A percentile compares a stretch with the other conserved stretches of the same genome.
Evolutionary conservation across 2,888 invertebrate genomes (phyloP).

Genomic region (Galeopsomyia nigrocyanea): DNA sequence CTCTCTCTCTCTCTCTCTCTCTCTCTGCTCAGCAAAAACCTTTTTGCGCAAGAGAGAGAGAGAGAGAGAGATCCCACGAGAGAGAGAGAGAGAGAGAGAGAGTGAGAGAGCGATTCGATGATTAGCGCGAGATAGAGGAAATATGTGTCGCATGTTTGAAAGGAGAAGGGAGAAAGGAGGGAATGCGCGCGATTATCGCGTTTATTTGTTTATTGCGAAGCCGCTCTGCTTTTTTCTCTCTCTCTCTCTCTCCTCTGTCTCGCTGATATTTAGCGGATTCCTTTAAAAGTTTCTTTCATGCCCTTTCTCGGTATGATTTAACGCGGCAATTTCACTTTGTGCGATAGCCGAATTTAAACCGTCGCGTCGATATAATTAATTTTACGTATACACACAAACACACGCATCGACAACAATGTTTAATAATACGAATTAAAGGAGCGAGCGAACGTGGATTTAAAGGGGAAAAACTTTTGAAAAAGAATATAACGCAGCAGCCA

Average conservation of each 20-base stretch:
- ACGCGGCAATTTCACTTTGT: too few species aligned
- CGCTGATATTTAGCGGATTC: background rate
- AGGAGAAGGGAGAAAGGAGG: background rate
- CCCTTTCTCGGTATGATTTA: too few species aligned
- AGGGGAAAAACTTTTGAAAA: too few species aligned
- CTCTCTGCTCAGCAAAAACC: conserved; percentile 1
- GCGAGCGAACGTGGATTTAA: too few species aligned
- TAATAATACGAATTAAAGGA: background rate
- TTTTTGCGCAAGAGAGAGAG: conserved; percentile 6
- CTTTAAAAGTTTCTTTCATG: background rate
- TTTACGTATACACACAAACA: too few species aligned
- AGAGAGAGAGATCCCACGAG: conserved; percentile 6
- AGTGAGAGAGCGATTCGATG: conserved; percentile 29
- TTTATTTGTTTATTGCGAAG: conserved; percentile 46
- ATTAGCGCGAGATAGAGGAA: conserved; percentile 43
- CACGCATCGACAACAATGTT: background rate
- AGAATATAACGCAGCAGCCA: too few species aligned
- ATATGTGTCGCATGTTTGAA: background rate
- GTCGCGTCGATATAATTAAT: too few species aligned
- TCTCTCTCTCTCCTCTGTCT: background rate
- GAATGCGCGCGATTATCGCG: conserved; percentile 47
- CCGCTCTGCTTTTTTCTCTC: background rate
- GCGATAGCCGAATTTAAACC: too few species aligned
- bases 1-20: conserved; percentile 1
- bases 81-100: conserved; percentile 13